A percentile compares a stretch with the other conserved stretches of the same genome.
These are phyloP conservation scores for Diaperis boleti DNA, from an alignment of 2,888 invertebrate species.

Conservation along the genomic window DNA sequence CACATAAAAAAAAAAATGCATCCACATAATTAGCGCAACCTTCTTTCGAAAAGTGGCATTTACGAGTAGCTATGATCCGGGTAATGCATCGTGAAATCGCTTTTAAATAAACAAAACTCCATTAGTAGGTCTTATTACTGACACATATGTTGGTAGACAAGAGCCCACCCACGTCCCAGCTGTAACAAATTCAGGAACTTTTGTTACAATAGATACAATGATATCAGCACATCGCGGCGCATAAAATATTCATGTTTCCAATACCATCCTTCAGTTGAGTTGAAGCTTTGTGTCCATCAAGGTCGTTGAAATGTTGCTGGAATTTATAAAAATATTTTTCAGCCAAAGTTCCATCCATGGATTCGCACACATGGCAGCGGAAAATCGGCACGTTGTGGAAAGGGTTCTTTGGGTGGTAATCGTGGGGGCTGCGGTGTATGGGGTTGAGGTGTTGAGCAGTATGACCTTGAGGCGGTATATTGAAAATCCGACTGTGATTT, in stretches of 20 bases:
- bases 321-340: constrained; percentile 49
- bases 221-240: constrained; percentile 24
- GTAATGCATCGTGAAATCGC: constrained; percentile 39
- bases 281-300: not conserved
- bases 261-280: not conserved
- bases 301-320: constrained; percentile 9
- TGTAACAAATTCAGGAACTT: constrained; percentile 36
- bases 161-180: constrained; percentile 36
- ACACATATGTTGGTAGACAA: constrained; percentile 26
- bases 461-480: constrained; percentile 76
- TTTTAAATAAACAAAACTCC: constrained; percentile 55
- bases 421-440: constrained; percentile 56
- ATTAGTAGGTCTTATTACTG: constrained; percentile 51
- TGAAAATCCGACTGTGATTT: constrained; percentile 78
- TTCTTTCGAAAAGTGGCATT: constrained; percentile 45
- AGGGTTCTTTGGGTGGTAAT: constrained; percentile 57
- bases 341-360: constrained; percentile 61
- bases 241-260: constrained; percentile 35
- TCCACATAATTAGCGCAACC: constrained; percentile 18
- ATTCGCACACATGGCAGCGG: constrained; percentile 55
- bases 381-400: constrained; percentile 55
- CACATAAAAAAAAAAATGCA: constrained; percentile 17
- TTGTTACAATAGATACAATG: constrained; percentile 29
- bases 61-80: constrained; percentile 46
- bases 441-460: constrained; percentile 64